A percentile compares a stretch with the other conserved stretches of the same genome.
Evolutionary conservation across 2,888 invertebrate genomes (phyloP).

Genomic region (Patella caerulea): DNA sequence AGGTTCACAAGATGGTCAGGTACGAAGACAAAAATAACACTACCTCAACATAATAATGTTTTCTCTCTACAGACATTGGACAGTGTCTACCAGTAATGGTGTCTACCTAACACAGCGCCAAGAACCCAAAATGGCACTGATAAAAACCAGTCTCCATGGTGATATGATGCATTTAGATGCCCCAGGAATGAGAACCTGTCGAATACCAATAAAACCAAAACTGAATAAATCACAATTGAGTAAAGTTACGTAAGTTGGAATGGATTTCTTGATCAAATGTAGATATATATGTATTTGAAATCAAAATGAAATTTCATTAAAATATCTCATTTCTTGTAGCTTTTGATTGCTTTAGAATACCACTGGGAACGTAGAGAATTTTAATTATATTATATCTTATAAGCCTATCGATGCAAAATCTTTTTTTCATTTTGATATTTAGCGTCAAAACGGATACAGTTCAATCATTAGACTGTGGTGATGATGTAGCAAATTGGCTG

Average conservation of each 20-base stretch:
- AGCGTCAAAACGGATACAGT: constrained; percentile 51
- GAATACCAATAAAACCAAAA: constrained; percentile 38
- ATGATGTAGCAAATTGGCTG: constrained; percentile 58
- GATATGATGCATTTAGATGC: constrained; percentile 49
- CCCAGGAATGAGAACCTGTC: constrained; percentile 50
- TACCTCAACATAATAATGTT: no score
- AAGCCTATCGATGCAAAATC: no score
- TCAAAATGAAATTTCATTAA: no score
- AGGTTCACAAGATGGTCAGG: no score
- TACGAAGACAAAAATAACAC: no score
- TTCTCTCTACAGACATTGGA: constrained; percentile 49
- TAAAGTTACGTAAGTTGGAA: constrained; percentile 37
- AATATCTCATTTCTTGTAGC: no score
- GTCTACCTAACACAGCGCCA: constrained; percentile 50
- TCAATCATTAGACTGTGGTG: constrained; percentile 57
- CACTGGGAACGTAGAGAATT: no score
- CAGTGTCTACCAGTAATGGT: constrained; percentile 45
- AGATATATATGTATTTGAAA: no score
- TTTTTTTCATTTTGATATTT: background rate
- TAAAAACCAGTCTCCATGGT: constrained; percentile 45
- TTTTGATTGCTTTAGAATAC: no score
- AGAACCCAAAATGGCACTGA: constrained; percentile 51
- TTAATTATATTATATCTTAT: no score
- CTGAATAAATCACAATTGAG: constrained; percentile 27
- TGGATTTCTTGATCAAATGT: background rate